Evolutionary conservation across 2,113 vertebrate genomes (phyloP), one percentile per base, ranked within the genome.

Genomic region (Marmota monax): DNA sequence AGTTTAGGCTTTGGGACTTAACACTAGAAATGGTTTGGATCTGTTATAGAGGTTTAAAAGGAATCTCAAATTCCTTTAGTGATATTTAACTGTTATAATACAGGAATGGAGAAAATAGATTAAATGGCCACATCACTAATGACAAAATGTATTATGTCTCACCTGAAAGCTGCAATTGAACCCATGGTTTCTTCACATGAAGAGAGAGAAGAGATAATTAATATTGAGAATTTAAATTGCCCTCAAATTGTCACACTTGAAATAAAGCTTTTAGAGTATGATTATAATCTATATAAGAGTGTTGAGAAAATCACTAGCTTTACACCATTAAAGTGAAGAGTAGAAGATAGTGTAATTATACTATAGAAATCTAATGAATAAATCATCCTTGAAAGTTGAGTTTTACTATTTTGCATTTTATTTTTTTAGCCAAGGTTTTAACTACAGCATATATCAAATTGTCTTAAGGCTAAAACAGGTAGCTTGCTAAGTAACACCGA

Each of bases 151-250:
- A 34, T 45, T 82, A 76, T 76, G 12, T 67, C 23, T 70, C 34
- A 79, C 23, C 20, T 70, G 45, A 96, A 93, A 63, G 5, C 72
- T 84, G 18, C 39, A 93, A 61, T 69, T 88, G 70, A 94, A 87
- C 48, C 37, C 79, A 67, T 58, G 27, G 14, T 9, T 90, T 92
- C 13, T 95, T 84, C 84, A 95, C 42, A 85, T 39, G 58, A 34
- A 91, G 63, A 79, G 22, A 91, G 72, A 93, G 25, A 86, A 74
- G 29, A 88, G 34, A 63, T 79, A 82, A 92, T 84, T 58, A 94
- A 89, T 80, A 96, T 3, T 77, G 80, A 92, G 72, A 95, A 94
- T 92, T 92, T 63, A 94, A 92, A 94, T 95, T 95, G 27, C 69
- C 45, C 58, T n/a, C 42, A 92, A 96, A 86, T 10, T 76, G 32